Conservation (phyloP, 2,113 vertebrate genomes). For the Cyprinus carpio region DNA sequence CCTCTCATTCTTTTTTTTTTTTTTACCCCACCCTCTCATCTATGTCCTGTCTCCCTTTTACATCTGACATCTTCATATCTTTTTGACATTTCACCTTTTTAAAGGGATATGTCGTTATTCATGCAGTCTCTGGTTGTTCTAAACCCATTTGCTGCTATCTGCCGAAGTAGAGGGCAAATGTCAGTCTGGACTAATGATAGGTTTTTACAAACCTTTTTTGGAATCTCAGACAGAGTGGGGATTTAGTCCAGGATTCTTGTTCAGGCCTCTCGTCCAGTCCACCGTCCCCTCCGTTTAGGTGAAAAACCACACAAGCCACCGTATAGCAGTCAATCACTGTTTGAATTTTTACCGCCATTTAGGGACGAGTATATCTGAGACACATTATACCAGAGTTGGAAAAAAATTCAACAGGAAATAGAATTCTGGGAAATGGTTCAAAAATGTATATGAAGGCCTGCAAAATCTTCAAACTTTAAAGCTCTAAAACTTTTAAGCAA, state of each 20-base stretch:
- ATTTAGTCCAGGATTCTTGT: slow-evolving; percentile 44
- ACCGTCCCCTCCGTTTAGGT: slow-evolving; percentile 53
- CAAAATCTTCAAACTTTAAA: too few relatives aligned
- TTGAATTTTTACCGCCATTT: too few relatives aligned
- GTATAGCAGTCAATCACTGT: too few relatives aligned
- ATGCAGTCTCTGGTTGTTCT: background rate
- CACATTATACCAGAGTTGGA: too few relatives aligned
- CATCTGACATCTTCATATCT: background rate
- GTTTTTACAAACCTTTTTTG: slow-evolving; percentile 68
- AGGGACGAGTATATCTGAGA: too few relatives aligned
- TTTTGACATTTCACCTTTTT: background rate
- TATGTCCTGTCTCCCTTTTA: background rate
- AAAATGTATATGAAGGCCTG: too few relatives aligned
- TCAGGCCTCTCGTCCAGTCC: slow-evolving; percentile 44
- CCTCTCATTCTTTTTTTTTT: background rate
- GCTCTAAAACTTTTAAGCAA: too few relatives aligned
- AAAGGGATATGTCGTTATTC: background rate
- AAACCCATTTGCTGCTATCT: slow-evolving; percentile 6
- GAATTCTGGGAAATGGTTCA: too few relatives aligned
- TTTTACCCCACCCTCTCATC: background rate
- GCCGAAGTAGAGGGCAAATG: slow-evolving; percentile 27
- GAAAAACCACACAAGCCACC: slow-evolving; percentile 49
- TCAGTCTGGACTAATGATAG: slow-evolving; percentile 62
- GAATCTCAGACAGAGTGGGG: slow-evolving; percentile 49
- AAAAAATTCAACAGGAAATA: too few relatives aligned